A percentile compares a stretch with the other conserved stretches of the same genome.
Evolutionary conservation across 2,797 vertebrate genomes (phyloP).

Genomic region (Bradypodion ventrale): DNA sequence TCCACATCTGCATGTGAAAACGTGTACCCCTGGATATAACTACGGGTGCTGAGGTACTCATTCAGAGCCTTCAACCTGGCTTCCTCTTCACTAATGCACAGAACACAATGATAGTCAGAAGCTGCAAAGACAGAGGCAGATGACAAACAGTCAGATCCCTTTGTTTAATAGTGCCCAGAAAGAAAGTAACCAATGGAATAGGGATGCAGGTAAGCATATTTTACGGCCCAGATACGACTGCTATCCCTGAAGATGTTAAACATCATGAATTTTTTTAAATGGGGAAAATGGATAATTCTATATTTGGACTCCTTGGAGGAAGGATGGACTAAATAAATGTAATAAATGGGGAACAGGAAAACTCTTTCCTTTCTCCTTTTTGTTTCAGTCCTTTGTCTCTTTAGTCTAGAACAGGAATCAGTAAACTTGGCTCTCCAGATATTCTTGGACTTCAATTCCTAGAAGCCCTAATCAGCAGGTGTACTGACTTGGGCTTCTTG

Average conservation of each 20-base stretch:
- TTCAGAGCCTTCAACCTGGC: conserved; percentile 86
- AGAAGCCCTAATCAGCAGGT: too few species aligned
- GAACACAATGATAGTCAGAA: conserved; percentile 88
- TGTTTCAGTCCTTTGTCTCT: too few species aligned
- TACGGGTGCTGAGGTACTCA: conserved; percentile 90
- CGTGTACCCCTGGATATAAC: conserved; percentile 92
- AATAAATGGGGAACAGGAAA: too few species aligned
- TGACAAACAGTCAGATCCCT: conserved; percentile 56
- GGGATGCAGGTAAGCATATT: background rate
- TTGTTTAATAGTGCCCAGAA: conserved; percentile 58
- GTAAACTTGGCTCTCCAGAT: background rate
- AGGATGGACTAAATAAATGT: too few species aligned
- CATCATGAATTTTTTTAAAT: background rate
- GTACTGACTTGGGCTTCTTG: too few species aligned
- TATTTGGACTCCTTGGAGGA: too few species aligned
- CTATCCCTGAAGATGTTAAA: background rate
- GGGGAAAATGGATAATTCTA: background rate
- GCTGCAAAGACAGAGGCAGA: conserved; percentile 87
- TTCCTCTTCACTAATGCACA: conserved; percentile 86
- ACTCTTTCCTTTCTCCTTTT: too few species aligned
- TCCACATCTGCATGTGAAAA: conserved; percentile 88
- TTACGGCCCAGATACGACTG: background rate
- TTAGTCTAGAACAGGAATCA: too few species aligned
- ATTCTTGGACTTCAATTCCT: too few species aligned
- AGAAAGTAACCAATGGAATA: conserved; percentile 52